Evolutionary conservation across 1,140 invertebrate species (phyloP).

Genomic region (Ptiloglossa arizonensis): DNA sequence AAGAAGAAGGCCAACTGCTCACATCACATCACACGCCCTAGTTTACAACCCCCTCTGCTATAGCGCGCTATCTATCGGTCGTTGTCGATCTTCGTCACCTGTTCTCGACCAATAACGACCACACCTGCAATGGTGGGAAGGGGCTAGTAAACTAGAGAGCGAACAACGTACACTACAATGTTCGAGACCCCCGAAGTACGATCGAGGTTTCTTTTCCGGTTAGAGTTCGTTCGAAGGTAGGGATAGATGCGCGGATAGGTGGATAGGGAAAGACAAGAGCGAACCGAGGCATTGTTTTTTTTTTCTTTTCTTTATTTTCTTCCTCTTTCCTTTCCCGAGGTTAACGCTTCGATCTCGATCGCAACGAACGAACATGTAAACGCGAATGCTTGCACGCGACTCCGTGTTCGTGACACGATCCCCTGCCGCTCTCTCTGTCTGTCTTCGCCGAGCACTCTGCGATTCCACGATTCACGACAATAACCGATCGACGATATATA

Average conservation of each 20-base stretch:
- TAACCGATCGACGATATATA: constrained; percentile 69
- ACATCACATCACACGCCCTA: no score
- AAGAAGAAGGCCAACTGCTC: no score
- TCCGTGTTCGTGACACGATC: background rate
- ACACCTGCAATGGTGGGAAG: no score
- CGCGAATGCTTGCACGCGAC: background rate
- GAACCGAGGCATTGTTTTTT: background rate
- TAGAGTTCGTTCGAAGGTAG: background rate
- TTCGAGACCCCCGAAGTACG: no score
- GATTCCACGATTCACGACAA: constrained; percentile 64
- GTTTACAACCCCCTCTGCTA: no score
- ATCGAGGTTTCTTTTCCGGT: background rate
- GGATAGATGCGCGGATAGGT: background rate
- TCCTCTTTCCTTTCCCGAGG: no score
- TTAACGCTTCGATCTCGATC: background rate
- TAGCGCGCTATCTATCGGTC: no score
- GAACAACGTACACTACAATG: no score
- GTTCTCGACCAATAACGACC: no score
- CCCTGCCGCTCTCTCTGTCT: constrained; percentile 18
- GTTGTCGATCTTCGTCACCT: no score
- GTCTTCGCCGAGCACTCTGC: background rate
- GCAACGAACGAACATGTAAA: background rate
- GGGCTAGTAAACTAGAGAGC: no score
- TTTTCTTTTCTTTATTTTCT: no score
- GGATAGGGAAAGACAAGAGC: background rate